These are phyloP conservation scores for Hylaeus anthracinus DNA, from an alignment of 1,140 invertebrate species.

Conservation along the genomic window DNA sequence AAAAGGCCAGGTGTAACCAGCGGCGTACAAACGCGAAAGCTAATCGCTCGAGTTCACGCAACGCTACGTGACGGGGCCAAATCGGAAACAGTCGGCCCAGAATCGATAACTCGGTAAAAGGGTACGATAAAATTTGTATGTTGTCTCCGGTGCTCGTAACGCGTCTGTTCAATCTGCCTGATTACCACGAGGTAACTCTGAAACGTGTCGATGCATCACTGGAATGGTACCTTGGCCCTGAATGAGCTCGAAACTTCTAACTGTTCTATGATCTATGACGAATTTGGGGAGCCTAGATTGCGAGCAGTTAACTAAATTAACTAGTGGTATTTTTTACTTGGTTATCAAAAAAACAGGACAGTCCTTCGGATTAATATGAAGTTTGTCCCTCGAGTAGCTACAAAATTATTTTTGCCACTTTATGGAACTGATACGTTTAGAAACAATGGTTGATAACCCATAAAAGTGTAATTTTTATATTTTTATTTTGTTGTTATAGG, in stretches of 20 bases:
- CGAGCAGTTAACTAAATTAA: neutral
- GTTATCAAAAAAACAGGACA: too few species aligned
- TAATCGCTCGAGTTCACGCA: constrained; percentile 35
- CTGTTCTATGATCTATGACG: neutral
- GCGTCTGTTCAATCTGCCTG: constrained; percentile 9
- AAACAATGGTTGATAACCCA: too few species aligned
- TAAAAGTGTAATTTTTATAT: too few species aligned
- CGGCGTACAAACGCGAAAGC: constrained; percentile 11
- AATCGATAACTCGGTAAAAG: constrained; percentile 39
- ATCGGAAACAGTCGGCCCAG: constrained; percentile 2
- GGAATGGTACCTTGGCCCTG: neutral
- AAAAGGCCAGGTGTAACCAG: constrained; percentile 23
- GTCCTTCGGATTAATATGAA: too few species aligned
- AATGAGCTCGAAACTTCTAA: neutral
- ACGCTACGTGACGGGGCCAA: constrained; percentile 13
- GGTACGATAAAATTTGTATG: constrained; percentile 35
- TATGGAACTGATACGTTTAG: too few species aligned
- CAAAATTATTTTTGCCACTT: too few species aligned
- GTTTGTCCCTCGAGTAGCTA: too few species aligned
- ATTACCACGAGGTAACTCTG: neutral
- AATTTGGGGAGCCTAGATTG: neutral
- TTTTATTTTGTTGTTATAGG: too few species aligned
- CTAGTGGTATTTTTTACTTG: too few species aligned
- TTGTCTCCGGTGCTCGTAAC: constrained; percentile 4
- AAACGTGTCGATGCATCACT: neutral